Evolutionary conservation across 2,113 vertebrate species (phyloP), one percentile per base, ranked within the genome.

Genomic region (Colinus virginianus): DNA sequence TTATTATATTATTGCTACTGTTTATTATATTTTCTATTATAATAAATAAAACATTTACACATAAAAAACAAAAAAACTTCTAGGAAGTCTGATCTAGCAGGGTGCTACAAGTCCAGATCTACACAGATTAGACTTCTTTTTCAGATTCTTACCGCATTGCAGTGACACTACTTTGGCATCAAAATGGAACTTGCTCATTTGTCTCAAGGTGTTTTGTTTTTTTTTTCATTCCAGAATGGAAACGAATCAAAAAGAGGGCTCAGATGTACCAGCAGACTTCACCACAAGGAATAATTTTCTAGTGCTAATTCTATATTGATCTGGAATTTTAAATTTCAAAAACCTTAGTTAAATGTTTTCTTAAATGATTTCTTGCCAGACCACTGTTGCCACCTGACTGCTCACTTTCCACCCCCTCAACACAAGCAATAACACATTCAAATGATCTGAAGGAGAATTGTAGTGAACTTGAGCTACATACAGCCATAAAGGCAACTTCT

Each of bases 241-340:
- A 93, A 75, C 42, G 62, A 90, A 93, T 53, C 20, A 88, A 84
- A 90, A 89, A 68, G 34, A 84, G 38, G n/a, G 71, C 84, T 94
- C 90, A 92, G 83, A 92, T 87, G 88, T 93, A 88, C 77, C 53
- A 72, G 45, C 83, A 94, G 83, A 93, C 95, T 96, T 93, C 93
- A 74, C 77, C 75, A 82, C 74, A 88, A 49, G 46, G 80, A 64
- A 93, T 53, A 74, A 81, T 84, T 90, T 81, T 93, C 74, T 91
- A 84, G 56, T 71, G 46, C 77, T 23, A 66, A 72, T 87, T 87
- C 58, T 62, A 76, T 68, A 62, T 40, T 78, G 81, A 92, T 95
- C 25, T 84, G 90, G 64, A 77, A 92, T 69, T 88, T 58, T 79
- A 84, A 77, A 32, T 85, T 91, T 74, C 71, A 91, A 82, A 94